Evolutionary conservation across 92 coral and sea anemone species (phyloP).

Genomic region (Parazoanthus swiftii): DNA sequence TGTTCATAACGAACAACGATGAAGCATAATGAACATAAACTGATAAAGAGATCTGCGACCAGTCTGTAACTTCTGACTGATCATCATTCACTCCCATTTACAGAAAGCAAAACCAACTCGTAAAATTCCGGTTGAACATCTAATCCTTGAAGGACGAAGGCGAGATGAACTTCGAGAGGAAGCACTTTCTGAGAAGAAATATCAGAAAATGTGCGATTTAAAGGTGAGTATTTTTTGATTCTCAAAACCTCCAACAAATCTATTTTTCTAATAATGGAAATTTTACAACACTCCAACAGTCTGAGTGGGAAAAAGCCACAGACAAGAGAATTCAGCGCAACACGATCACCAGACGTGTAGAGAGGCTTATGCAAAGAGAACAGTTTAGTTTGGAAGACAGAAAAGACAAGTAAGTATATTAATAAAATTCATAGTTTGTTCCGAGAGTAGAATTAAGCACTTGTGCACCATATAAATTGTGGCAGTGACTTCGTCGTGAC

Average conservation of each 20-base stretch:
- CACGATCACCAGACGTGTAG: conserved; percentile 82
- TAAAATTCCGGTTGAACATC: conserved; percentile 93
- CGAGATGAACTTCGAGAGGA: conserved; percentile 92
- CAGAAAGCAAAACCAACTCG: conserved; percentile 97
- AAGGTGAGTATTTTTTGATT: conserved; percentile 54
- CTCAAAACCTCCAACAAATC: background rate
- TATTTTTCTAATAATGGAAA: background rate
- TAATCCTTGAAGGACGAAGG: conserved; percentile 87
- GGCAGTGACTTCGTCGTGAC: too few relatives aligned
- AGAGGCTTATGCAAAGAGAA: conserved; percentile 85
- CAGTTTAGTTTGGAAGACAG: conserved; percentile 86
- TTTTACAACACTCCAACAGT: conserved; percentile 42
- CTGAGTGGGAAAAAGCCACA: conserved; percentile 96
- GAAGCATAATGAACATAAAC: too few relatives aligned
- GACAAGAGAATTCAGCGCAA: conserved; percentile 91
- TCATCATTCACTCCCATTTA: background rate
- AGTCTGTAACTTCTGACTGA: background rate
- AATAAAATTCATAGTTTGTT: background rate
- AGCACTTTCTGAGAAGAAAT: conserved; percentile 87
- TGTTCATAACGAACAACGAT: background rate
- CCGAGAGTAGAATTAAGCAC: too few relatives aligned
- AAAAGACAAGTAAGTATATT: conserved; percentile 71
- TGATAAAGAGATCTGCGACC: too few relatives aligned
- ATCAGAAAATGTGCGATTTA: conserved; percentile 86
- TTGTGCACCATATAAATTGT: too few relatives aligned